Conservation (phyloP, 2,888 invertebrate genomes). For the Muscina levida region DNA sequence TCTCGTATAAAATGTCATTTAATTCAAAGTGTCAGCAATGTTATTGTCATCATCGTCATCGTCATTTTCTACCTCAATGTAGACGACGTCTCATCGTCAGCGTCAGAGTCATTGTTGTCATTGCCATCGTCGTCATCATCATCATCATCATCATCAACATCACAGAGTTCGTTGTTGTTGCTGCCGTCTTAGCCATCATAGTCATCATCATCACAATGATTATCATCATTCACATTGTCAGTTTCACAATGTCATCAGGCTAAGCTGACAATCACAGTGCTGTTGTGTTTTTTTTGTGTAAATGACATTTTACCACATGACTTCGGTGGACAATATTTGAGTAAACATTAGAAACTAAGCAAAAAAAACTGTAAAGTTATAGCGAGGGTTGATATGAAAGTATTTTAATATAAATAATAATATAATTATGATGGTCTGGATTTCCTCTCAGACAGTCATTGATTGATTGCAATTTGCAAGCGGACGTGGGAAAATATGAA, state of each 20-base stretch:
- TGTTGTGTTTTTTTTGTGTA: background rate
- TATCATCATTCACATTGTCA: no score
- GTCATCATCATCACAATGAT: background rate
- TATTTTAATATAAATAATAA: background rate
- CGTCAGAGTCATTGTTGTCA: background rate
- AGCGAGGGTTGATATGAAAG: background rate
- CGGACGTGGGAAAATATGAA: background rate
- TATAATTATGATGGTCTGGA: background rate
- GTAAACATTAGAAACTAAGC: no score
- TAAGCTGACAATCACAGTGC: no score
- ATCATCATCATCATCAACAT: constrained; percentile 14
- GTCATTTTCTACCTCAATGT: constrained; percentile 7
- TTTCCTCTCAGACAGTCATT: background rate
- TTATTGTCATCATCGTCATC: constrained; percentile 36
- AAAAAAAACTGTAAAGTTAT: no score
- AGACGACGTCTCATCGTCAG: constrained; percentile 16
- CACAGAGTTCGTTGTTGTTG: background rate
- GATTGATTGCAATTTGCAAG: background rate
- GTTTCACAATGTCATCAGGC: background rate
- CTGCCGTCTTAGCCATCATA: background rate
- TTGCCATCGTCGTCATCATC: background rate
- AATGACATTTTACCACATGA: background rate
- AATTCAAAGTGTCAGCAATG: constrained; percentile 73
- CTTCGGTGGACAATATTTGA: background rate
- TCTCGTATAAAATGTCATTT: constrained; percentile 70